Percentiles rank a stretch among this genome's conserved stretches.
Conservation (phyloP, 2,113 vertebrate species). For the Triplophysa rosa region DNA sequence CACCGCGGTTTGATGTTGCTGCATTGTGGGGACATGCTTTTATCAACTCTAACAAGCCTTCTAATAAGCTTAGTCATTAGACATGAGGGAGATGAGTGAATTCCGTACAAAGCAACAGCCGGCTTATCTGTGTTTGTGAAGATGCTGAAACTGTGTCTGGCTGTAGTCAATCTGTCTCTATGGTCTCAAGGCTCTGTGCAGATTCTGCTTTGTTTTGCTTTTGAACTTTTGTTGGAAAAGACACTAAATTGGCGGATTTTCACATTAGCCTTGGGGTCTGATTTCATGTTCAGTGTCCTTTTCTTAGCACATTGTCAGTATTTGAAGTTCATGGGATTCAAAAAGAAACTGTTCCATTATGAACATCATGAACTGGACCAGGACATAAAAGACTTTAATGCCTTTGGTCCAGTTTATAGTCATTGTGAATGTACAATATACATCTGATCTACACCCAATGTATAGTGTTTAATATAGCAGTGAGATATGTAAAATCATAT, state of each 20-base stretch:
- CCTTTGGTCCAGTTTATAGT: not conserved
- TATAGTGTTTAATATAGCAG: too few species aligned
- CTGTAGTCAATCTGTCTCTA: not conserved
- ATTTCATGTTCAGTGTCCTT: not conserved
- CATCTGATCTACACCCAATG: not conserved
- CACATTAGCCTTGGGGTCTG: not conserved
- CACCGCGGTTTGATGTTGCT: slow-evolving; percentile 47
- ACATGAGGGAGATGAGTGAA: slow-evolving; percentile 21
- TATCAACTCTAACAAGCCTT: slow-evolving; percentile 49
- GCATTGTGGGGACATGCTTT: slow-evolving; percentile 51
- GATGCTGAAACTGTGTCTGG: not conserved
- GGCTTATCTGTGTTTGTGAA: slow-evolving; percentile 23
- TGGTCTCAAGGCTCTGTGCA: not conserved
- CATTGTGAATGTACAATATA: not conserved
- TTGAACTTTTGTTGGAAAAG: not conserved
- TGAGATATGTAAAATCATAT: too few species aligned
- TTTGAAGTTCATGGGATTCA: not conserved
- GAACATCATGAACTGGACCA: not conserved
- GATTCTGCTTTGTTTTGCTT: not conserved
- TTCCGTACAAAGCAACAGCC: slow-evolving; percentile 19
- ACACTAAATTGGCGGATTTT: not conserved
- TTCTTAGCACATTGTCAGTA: not conserved
- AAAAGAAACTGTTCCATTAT: too few species aligned
- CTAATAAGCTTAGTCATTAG: slow-evolving; percentile 51
- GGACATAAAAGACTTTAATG: not conserved